Evolutionary conservation across 2,113 vertebrate species (phyloP), one percentile per base, ranked within the genome.

Genomic region (Cepphus grylle): DNA sequence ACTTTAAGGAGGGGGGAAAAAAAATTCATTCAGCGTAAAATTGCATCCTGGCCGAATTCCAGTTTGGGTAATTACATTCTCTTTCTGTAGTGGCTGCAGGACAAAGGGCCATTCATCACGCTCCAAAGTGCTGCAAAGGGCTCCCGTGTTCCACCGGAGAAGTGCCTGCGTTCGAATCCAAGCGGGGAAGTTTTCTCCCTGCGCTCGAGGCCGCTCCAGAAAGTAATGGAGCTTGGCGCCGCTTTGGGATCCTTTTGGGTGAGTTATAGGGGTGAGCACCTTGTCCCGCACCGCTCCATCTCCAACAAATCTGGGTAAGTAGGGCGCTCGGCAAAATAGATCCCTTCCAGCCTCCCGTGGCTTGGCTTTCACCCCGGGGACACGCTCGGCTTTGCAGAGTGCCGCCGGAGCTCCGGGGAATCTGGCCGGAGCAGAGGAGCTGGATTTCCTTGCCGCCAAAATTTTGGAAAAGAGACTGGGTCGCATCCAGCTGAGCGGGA

Each of bases 51-150:
- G 97, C 70, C 3, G 4, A 87, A 88, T 97, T 97, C 97, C 96
- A 97, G 94, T 96, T 91, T 91, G 91, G 93, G 93, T 95, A 95
- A 96, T 97, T 97, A 89, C 70, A 66, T 94, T 95, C 91, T 91
- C 74, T 94, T 95, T 97, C 94, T 77, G 92, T 86, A 90, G 95
- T 94, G 95, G 87, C 91, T 95, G 84, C 87, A 86, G 94, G 96
- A 97, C 94, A 97, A 97, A 96, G 91, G 88, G 78, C 91, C 84
- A 94, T 97, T 97, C 94, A 96, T 96, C 93, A 97, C n/a, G 1
- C 89, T 95, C 93, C 94, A 90, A 91, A 95, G 94, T 95, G 94
- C 93, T 90, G 95, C 95, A 93, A 94, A 93, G 58, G 84, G 86
- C 92, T 96, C 97, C 94, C 66, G 6, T 91, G 93, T 94, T 97